A percentile compares a stretch with the other conserved stretches of the same genome.
These are phyloP conservation scores for Pseudorhombus dupliciocellatus DNA, from an alignment of 2,113 vertebrate species.

Conservation along the genomic window DNA sequence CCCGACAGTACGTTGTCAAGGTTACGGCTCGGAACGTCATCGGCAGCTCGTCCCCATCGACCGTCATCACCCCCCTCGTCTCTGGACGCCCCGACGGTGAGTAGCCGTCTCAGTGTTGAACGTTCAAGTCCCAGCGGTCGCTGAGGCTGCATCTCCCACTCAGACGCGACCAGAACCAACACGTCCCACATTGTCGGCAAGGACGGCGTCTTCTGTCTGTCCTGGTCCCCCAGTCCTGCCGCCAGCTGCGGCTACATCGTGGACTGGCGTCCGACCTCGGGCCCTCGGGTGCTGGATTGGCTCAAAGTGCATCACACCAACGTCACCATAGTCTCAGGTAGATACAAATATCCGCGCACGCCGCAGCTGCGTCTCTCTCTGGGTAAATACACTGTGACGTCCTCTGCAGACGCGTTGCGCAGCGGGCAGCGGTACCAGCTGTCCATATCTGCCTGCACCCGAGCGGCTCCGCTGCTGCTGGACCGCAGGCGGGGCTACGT, in stretches of 20 bases:
- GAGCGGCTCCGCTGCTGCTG: conserved; percentile 47
- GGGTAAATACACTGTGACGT: not conserved
- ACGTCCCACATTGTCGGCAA: conserved; percentile 16
- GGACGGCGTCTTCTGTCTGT: conserved; percentile 56
- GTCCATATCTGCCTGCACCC: conserved; percentile 72
- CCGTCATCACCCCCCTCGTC: conserved; percentile 42
- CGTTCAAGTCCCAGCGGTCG: not conserved
- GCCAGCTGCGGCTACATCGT: conserved; percentile 76
- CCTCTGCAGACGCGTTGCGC: conserved; percentile 49
- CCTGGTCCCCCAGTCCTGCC: conserved; percentile 49
- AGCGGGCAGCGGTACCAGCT: conserved; percentile 63
- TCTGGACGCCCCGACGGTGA: not conserved
- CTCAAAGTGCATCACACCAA: conserved; percentile 42
- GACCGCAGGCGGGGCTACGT: conserved; percentile 67
- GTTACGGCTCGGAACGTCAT: conserved; percentile 65
- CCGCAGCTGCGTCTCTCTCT: not conserved
- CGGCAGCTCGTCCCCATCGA: conserved; percentile 64
- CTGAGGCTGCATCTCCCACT: not conserved
- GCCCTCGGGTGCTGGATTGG: conserved; percentile 53
- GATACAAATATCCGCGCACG: not conserved
- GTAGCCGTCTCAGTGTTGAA: not conserved
- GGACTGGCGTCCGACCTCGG: conserved; percentile 69
- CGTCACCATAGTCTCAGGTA: conserved; percentile 55
- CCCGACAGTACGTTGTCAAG: conserved; percentile 23
- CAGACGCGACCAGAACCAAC: conserved; percentile 7